Evolutionary conservation across 92 coral and sea anemone species (phyloP).

Genomic region (Diadumene lineata): DNA sequence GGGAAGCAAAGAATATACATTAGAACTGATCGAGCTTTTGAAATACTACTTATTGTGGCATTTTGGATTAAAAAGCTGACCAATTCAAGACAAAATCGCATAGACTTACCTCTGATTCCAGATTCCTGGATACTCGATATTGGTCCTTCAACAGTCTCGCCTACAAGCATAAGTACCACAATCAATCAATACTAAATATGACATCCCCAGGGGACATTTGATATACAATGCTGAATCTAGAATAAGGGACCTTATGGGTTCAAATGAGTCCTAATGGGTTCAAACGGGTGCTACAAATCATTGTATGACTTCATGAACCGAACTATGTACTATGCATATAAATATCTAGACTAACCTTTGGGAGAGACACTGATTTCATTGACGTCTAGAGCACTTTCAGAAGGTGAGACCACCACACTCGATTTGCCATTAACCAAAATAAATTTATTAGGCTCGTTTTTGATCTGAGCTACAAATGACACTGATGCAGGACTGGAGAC

Average conservation of each 20-base stretch:
- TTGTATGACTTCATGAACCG: not conserved
- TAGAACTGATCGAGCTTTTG: too few species aligned
- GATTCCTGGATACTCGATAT: slow-evolving; percentile 18
- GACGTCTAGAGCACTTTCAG: slow-evolving; percentile 59
- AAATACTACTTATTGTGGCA: too few species aligned
- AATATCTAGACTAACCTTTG: slow-evolving; percentile 18
- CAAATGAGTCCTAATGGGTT: too few species aligned
- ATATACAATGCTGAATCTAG: too few species aligned
- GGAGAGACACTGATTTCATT: slow-evolving; percentile 51
- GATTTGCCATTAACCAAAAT: slow-evolving; percentile 55
- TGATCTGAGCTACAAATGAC: slow-evolving; percentile 47
- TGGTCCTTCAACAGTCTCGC: slow-evolving; percentile 7
- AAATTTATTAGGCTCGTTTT: slow-evolving; percentile 13
- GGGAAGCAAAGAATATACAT: too few species aligned
- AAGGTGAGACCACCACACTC: slow-evolving; percentile 41
- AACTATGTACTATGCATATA: not conserved
- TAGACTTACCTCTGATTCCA: slow-evolving; percentile 8
- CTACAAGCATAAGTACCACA: not conserved
- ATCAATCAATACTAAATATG: too few species aligned
- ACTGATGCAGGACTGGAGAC: slow-evolving; percentile 68
- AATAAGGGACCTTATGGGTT: too few species aligned
- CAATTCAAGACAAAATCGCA: not conserved
- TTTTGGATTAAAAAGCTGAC: not conserved
- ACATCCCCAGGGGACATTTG: too few species aligned
- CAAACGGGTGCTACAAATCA: too few species aligned